Evolutionary conservation across 2,113 vertebrate genomes (phyloP), one percentile per base, ranked within the genome.

Genomic region (Cheilinus undulatus): DNA sequence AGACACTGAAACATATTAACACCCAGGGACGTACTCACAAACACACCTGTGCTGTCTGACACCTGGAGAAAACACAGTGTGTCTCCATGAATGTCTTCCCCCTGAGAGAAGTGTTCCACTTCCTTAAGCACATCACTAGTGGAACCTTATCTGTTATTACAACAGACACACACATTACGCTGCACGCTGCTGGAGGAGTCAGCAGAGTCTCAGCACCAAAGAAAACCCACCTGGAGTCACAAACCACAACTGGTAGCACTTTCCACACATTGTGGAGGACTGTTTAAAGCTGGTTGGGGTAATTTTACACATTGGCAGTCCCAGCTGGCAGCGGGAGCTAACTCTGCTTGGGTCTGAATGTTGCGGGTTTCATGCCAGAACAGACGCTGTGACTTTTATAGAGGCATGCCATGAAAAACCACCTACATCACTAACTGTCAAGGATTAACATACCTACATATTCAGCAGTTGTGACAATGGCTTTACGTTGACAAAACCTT

Each of bases 21-120:
- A 63, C 36, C 53, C 28, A 48, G 27, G 67, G 26, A 50, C 19
- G 7, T 38, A n/a, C 27, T 51, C 30, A 52, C 5, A 34, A 11
- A 64, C 46, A 51, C 57, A 15, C 42, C 30, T 34, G 62, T 57
- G 30, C 48, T 5, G 40, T 38, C 69, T 76, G 73, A 86, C 87
- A 87, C 85, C 76, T 77, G 73, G 72, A 79, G 85, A 70, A 78
- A 64, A 51, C 77, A 58, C 72, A 59, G 56, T 66, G 45, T 63
- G 40, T 78, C 83, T 82, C 71, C 40, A 59, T 3, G 19, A 80
- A 61, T 69, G 45, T 58, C 51, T 62, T 54, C 36, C 66, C 84
- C 76, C 69, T n/a, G 15, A 64, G 85, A 86, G 80, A 80, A 82
- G 68, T 15, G 76, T 77, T 89, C 67, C 66, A 86, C 67, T 85